Conservation (phyloP, 2,888 invertebrate genomes). For the Agrotis ipsilon region DNA sequence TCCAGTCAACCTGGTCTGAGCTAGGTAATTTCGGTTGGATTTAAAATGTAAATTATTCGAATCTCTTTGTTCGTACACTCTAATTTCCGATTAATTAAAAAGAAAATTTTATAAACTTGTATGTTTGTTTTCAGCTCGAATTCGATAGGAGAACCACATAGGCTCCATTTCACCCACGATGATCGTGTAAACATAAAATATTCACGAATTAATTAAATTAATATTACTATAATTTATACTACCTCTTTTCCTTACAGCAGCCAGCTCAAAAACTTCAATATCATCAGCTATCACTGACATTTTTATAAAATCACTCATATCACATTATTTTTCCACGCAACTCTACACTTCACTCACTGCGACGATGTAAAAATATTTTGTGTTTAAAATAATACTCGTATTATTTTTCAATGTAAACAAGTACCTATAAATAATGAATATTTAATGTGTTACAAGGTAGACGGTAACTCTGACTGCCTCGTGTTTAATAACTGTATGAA, state of each 20-base stretch:
- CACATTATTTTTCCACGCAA: conserved; percentile 2
- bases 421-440: conserved; percentile 12
- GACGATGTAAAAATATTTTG: conserved; percentile 1
- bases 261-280: conserved; percentile 52
- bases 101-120: too few species aligned
- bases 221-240: not conserved
- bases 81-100: too few species aligned
- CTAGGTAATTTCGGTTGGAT: too few species aligned
- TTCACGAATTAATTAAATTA: too few species aligned
- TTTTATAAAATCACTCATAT: conserved; percentile 18
- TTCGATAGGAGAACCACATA: too few species aligned
- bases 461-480: conserved; percentile 44
- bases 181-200: too few species aligned
- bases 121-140: too few species aligned
- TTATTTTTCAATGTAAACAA: conserved; percentile 34
- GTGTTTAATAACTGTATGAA: conserved; percentile 49
- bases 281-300: conserved; percentile 47
- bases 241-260: conserved; percentile 50
- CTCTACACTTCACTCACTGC: conserved; percentile 3
- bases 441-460: conserved; percentile 39
- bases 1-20: too few species aligned
- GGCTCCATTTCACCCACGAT: too few species aligned
- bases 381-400: conserved; percentile 11
- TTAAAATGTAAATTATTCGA: too few species aligned
- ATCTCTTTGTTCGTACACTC: too few species aligned